Percentiles rank a stretch among this genome's conserved stretches.
phyloP scores from a whole-genome alignment of 2,113 vertebrate species.

The Coreoperca whiteheadi region DNA sequence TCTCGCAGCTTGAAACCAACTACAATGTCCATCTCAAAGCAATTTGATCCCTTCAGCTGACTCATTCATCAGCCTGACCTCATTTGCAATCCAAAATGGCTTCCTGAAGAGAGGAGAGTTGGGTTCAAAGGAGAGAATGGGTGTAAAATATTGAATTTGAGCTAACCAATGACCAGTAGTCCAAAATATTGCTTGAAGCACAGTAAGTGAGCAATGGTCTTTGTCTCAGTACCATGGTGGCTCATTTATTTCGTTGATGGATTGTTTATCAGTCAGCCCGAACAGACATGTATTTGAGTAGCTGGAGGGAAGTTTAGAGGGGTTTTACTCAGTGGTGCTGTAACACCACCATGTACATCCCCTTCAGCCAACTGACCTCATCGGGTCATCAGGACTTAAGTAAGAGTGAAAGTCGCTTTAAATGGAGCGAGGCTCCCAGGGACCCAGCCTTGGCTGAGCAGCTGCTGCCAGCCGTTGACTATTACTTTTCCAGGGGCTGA shows the following conservation, averaged over 20 bases:
- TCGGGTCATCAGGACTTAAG: constrained; percentile 85
- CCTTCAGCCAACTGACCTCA: constrained; percentile 83
- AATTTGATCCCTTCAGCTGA: constrained; percentile 79
- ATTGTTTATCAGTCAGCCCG: constrained; percentile 80
- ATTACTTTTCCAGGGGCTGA: constrained; percentile 92
- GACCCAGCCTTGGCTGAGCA: constrained; percentile 79
- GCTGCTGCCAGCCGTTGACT: constrained; percentile 85
- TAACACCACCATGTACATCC: constrained; percentile 69
- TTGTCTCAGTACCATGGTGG: constrained; percentile 68
- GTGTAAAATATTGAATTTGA: constrained; percentile 73
- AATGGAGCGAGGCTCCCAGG: constrained; percentile 78
- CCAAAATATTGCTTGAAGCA: constrained; percentile 69
- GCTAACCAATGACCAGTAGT: constrained; percentile 51
- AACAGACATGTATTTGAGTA: constrained; percentile 66
- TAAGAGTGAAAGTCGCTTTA: constrained; percentile 88
- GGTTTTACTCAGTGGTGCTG: constrained; percentile 66
- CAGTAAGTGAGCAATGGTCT: constrained; percentile 65
- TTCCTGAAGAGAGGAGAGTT: constrained; percentile 53
- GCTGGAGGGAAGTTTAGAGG: constrained; percentile 79
- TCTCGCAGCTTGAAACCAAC: constrained; percentile 73
- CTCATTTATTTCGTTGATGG: constrained; percentile 80
- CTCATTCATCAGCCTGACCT: constrained; percentile 82
- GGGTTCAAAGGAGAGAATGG: constrained; percentile 51
- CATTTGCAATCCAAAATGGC: constrained; percentile 75
- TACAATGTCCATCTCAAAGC: constrained; percentile 82